These are phyloP conservation scores for Tauraco erythrolophus DNA, from an alignment of 2,113 vertebrate species.

Conservation along the genomic window DNA sequence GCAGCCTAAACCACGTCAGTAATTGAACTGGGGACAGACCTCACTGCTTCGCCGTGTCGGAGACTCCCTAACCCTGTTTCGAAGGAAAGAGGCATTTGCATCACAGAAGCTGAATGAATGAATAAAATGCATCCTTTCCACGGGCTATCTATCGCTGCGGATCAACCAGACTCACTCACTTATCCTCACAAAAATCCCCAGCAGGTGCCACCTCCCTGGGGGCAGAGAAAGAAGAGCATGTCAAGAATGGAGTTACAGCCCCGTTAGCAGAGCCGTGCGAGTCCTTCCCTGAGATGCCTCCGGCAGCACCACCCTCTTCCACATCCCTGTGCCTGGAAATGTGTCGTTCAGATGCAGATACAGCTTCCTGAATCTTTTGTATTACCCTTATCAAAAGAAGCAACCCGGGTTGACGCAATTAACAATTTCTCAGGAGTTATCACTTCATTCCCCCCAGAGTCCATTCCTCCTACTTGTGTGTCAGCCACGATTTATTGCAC, in stretches of 20 bases:
- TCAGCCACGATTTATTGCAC: background rate
- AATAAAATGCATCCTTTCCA: background rate
- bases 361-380: background rate
- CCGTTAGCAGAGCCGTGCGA: background rate
- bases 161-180: background rate
- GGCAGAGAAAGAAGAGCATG: background rate
- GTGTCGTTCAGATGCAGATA: background rate
- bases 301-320: background rate
- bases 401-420: background rate
- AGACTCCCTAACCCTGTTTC: background rate
- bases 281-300: background rate
- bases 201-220: background rate
- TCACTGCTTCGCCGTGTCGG: background rate
- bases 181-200: background rate
- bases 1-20: background rate
- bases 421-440: background rate
- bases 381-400: background rate
- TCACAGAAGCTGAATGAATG: background rate
- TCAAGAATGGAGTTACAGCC: background rate
- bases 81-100: background rate
- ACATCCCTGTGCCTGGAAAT: background rate
- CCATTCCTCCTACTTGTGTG: background rate
- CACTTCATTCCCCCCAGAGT: background rate
- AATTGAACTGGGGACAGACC: background rate
- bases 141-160: background rate